Evolutionary conservation across 1,140 invertebrate genomes (phyloP).

Genomic region (Theocolax elegans): DNA sequence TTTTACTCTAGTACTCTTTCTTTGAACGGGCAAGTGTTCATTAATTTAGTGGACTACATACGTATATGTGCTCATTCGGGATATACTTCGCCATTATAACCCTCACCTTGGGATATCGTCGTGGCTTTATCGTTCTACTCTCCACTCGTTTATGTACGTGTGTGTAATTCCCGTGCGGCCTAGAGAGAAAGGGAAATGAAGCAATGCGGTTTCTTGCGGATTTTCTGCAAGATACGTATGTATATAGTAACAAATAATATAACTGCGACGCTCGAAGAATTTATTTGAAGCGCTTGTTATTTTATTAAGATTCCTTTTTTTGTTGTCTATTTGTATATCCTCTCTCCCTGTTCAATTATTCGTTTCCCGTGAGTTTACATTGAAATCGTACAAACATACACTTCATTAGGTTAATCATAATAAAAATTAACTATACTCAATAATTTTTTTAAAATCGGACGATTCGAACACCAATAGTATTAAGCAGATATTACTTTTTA

Average conservation of each 20-base stretch:
- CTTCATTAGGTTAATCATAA: too few relatives aligned
- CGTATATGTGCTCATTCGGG: neutral
- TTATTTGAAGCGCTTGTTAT: neutral
- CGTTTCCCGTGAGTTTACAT: too few relatives aligned
- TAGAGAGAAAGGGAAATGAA: conserved; percentile 11
- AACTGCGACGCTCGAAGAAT: conserved; percentile 13
- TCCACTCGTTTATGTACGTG: neutral
- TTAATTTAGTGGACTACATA: neutral
- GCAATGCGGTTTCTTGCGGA: conserved; percentile 18
- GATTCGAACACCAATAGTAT: too few relatives aligned
- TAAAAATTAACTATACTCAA: too few relatives aligned
- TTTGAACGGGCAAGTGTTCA: too few relatives aligned
- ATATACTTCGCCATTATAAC: conserved; percentile 3
- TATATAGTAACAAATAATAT: neutral
- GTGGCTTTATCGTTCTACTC: conserved; percentile 1
- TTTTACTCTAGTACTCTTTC: too few relatives aligned
- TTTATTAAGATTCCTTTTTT: conserved; percentile 40
- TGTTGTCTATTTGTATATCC: too few relatives aligned
- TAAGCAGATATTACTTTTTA: too few relatives aligned
- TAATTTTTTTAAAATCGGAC: too few relatives aligned
- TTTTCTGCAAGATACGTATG: conserved; percentile 14
- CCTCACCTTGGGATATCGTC: conserved; percentile 18
- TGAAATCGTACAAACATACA: too few relatives aligned
- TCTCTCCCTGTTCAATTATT: too few relatives aligned
- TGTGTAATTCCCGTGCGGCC: neutral